These are phyloP conservation scores for Acrocephalus arundinaceus DNA, from an alignment of 2,113 vertebrate genomes.

Conservation along the genomic window DNA sequence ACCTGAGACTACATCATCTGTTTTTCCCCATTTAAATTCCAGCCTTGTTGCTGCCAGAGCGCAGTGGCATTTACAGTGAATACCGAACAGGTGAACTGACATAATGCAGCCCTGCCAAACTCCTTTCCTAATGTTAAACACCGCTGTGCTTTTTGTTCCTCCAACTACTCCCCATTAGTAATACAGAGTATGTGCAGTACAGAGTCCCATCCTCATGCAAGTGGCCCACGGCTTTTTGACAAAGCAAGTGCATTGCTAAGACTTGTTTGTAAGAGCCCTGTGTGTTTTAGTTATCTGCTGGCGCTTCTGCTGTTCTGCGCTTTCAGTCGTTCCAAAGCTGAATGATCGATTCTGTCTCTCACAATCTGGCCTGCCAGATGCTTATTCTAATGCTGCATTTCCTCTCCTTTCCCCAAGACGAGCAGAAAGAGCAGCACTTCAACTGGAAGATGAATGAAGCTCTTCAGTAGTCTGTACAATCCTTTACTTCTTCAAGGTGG, in stretches of 20 bases:
- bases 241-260: not conserved
- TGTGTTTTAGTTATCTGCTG: not conserved
- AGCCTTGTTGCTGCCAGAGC: conserved; percentile 9
- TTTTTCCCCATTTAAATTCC: conserved; percentile 46
- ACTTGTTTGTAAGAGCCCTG: not conserved
- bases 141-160: not conserved
- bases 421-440: conserved; percentile 11
- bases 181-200: not conserved
- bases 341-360: not conserved
- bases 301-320: not conserved
- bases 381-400: not conserved
- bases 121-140: not conserved
- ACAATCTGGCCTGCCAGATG: conserved; percentile 38
- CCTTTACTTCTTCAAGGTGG: conserved; percentile 24
- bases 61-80: conserved; percentile 23
- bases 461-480: not conserved
- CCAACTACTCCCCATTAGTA: not conserved
- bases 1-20: conserved; percentile 41
- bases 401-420: not conserved
- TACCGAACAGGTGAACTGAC: conserved; percentile 34
- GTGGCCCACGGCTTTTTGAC: not conserved
- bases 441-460: conserved; percentile 18
- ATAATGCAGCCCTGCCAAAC: not conserved
- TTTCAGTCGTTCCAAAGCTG: not conserved
- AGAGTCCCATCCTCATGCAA: not conserved